Evolutionary conservation across 2,888 invertebrate genomes (phyloP), one percentile per base, ranked within the genome.

Genomic region (Drosophila eohydei): DNA sequence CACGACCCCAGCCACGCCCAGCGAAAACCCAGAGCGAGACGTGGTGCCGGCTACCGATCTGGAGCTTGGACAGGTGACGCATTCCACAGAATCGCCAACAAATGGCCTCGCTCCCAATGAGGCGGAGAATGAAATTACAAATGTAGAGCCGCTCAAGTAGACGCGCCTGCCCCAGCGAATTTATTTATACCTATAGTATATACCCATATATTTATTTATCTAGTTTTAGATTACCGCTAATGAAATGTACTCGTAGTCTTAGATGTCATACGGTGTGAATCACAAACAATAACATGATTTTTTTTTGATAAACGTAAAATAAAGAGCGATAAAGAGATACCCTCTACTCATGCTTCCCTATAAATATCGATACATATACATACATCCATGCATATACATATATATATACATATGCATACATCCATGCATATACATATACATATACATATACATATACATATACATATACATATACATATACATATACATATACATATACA

Each of bases 41-140:
- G 14, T 11, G 14, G 26, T 8, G 5, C n/a, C 44, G 8, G 11
- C n/a, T 9, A 34, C 40, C 9, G 32, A 11, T 28, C 40, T 41
- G 41, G 51, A 67, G 16, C 34, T 26, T 0, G 50, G 21, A 8
- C 71, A 34, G 40, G 21, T 52, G 58, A 68, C 51, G 58, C 52
- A 32, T 38, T 34, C 59, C n/a, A 74, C 63, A 6, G 48, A 63
- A 28, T 60, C 68, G 46, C 74, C 62, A 41, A 9, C 57, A 11
- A 56, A 16, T 11, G 30, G 34, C 36, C 44, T 52, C 56, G 36
- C 51, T 36, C 59, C 43, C 52, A 68, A 68, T 63, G 72, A 74
- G 48, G 61, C 44, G 3, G 66, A 71, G 40, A 74, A 74, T 26
- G 75, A 75, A 43, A 75, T 75, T 34, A 36, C 30, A 8, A 36